Evolutionary conservation across 2,888 invertebrate species (phyloP).

Genomic region (Mythimna pallens): DNA sequence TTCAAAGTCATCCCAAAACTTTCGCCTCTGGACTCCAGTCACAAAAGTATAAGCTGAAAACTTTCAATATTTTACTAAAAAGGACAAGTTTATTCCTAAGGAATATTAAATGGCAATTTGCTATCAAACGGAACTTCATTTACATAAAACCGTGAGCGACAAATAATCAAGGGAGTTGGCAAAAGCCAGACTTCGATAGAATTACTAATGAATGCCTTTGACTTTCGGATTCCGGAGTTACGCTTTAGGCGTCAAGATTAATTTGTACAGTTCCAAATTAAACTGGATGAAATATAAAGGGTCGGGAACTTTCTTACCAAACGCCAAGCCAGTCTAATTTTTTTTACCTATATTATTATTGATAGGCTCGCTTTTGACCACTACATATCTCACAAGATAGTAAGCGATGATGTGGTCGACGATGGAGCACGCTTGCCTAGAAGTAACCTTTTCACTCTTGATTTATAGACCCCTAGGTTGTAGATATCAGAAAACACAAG

Average conservation of each 20-base stretch:
- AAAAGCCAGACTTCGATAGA: slow-evolving; percentile 34
- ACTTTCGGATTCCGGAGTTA: slow-evolving; percentile 29
- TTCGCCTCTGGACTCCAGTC: neutral
- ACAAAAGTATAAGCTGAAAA: slow-evolving; percentile 30
- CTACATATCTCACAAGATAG: too few species aligned
- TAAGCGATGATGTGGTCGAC: too few species aligned
- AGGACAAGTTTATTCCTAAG: slow-evolving; percentile 28
- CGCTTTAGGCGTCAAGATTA: slow-evolving; percentile 34
- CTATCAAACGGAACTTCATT: slow-evolving; percentile 34
- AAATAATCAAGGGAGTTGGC: slow-evolving; percentile 47
- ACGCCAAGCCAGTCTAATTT: neutral
- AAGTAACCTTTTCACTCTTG: too few species aligned
- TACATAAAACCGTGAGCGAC: slow-evolving; percentile 25
- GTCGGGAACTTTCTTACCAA: neutral
- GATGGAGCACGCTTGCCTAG: too few species aligned
- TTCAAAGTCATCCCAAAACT: slow-evolving; percentile 27
- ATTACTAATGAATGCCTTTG: slow-evolving; percentile 53
- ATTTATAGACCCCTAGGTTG: too few species aligned
- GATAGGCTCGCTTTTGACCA: too few species aligned
- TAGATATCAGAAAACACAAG: too few species aligned
- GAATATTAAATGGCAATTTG: slow-evolving; percentile 51
- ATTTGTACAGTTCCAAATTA: slow-evolving; percentile 35
- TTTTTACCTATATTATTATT: too few species aligned
- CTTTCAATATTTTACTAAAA: slow-evolving; percentile 18
- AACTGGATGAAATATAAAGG: slow-evolving; percentile 9